Evolutionary conservation across 92 coral and sea anemone genomes (phyloP), one percentile per base, ranked within the genome.

Genomic region (Zoanthus gigantus): DNA sequence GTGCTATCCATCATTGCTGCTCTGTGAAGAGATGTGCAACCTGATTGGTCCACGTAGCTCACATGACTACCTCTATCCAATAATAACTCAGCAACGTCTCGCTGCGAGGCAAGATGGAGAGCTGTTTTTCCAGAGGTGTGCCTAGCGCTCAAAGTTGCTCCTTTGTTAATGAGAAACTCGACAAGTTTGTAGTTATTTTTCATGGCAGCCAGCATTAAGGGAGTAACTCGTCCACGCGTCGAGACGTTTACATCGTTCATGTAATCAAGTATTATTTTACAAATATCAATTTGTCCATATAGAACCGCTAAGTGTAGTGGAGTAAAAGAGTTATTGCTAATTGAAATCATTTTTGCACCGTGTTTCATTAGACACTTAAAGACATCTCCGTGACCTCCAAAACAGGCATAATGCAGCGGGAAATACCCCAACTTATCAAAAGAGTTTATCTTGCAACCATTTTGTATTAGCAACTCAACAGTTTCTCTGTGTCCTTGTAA

Each of bases 71-170:
- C 94, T 16, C 76, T 46, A 9, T 86, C 92, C 12, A 92, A 68
- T 16, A 94, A 74, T 72, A 90, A 74, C 74, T 77, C 88, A 75
- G 83, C 90, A 76, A 78, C 71, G 47, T 79, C 87, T 56, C 71
- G 83, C 15, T 88, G 83, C 0, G 95, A 78, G 10, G 98, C 93
- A 78, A 94, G 90, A 79, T 94, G 95, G 42, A 94, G 92, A 23
- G 98, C 95, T n/a, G 95, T 91, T 54, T 75, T 92, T 0, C 98
- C 98, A 53, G 93, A 77, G 71, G 86, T 78, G 72, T 94, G 94
- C 44, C 86, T 90, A 5, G 93, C 92, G 83, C 90, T 94, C 29
- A 91, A 74, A 10, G 77, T 91, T 23, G 95, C 91, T 29, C 95
- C 95, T 37, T 79, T 78, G 69, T 74, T 72, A 46, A 88, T 77